Percentiles rank a stretch among this genome's conserved stretches.
Conservation (phyloP, 2,797 vertebrate species). For the Liparis tanakae region DNA sequence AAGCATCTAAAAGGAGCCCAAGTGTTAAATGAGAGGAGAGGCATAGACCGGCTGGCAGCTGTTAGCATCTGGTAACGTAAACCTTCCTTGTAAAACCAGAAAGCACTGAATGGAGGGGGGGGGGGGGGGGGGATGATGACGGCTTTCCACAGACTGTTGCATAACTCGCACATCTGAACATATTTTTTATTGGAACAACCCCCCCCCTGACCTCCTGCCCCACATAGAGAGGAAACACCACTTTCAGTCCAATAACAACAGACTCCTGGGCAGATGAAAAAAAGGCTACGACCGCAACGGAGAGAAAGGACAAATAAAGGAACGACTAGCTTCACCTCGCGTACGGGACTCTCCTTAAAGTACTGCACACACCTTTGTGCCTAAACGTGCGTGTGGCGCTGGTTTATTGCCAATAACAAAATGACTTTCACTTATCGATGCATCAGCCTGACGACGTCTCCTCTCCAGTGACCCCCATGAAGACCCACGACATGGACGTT, state of each 20-base stretch:
- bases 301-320: constrained; percentile 19
- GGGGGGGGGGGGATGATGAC: constrained; percentile 40
- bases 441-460: background rate
- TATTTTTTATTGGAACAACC: constrained; percentile 58
- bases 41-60: constrained; percentile 53
- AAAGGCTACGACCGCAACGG: background rate
- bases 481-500: background rate
- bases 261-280: background rate
- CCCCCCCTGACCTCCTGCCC: constrained; percentile 59
- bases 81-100: constrained; percentile 33
- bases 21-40: constrained; percentile 44
- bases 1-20: constrained; percentile 6
- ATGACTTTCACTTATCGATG: background rate
- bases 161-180: constrained; percentile 79
- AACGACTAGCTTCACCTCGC: background rate
- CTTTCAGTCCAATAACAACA: constrained; percentile 33
- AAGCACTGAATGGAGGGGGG: background rate
- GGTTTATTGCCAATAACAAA: constrained; percentile 4
- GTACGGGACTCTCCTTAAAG: background rate
- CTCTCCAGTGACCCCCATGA: background rate
- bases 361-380: background rate
- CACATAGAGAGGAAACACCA: constrained; percentile 44
- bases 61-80: constrained; percentile 65
- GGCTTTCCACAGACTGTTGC: constrained; percentile 63
- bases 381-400: background rate